phyloP scores from a whole-genome alignment of 2,113 vertebrate species.

The Emberiza fucata region DNA sequence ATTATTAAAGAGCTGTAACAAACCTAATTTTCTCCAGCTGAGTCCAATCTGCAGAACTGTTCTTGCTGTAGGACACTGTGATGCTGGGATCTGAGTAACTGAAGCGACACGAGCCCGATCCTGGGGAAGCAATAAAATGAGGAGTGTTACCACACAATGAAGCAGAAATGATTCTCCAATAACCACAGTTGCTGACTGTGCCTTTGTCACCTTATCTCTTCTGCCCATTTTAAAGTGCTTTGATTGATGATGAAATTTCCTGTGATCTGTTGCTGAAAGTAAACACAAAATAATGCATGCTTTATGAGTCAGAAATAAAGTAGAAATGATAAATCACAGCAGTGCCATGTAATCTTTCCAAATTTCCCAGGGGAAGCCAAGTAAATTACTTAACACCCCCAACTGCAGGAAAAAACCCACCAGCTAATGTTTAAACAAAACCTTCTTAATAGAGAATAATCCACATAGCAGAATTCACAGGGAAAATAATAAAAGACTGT shows the following conservation, averaged over 20 bases:
- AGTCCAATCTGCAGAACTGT: constrained; percentile 87
- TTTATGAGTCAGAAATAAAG: constrained; percentile 65
- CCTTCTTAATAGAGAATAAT: constrained; percentile 41
- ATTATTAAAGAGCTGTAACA: constrained; percentile 52
- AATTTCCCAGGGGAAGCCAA: constrained; percentile 65
- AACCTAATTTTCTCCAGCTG: constrained; percentile 94
- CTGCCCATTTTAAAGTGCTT: constrained; percentile 35
- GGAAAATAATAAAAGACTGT: background rate
- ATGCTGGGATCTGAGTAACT: constrained; percentile 95
- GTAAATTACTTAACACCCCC: constrained; percentile 45
- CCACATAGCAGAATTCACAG: background rate
- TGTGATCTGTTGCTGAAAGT: constrained; percentile 64
- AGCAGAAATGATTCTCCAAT: constrained; percentile 42
- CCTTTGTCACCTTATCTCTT: constrained; percentile 40
- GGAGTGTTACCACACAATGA: constrained; percentile 47
- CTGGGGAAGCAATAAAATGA: constrained; percentile 71
- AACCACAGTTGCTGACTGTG: constrained; percentile 15
- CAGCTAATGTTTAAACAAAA: constrained; percentile 32
- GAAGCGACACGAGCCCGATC: constrained; percentile 92
- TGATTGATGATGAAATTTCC: constrained; percentile 67
- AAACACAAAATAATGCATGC: constrained; percentile 66
- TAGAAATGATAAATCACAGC: constrained; percentile 69
- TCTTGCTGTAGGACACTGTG: constrained; percentile 86
- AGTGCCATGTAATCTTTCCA: constrained; percentile 59
- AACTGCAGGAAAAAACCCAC: background rate